Evolutionary conservation across 2,113 vertebrate genomes (phyloP).

Genomic region (Phalacrocorax brasilianus): DNA sequence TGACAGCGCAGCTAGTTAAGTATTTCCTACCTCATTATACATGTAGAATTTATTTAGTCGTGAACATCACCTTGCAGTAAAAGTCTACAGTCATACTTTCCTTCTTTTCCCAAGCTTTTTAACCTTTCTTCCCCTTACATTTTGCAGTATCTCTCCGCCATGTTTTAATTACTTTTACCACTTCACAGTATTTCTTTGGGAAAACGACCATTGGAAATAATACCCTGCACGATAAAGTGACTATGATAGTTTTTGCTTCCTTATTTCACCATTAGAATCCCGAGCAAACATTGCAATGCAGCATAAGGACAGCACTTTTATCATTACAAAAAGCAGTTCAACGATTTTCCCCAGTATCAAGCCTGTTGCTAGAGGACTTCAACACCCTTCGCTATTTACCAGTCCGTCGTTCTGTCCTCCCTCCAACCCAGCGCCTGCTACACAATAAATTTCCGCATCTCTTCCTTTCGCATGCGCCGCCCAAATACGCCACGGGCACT

Average conservation of each 20-base stretch:
- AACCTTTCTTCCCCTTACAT: not conserved
- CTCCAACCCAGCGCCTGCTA: rapidly evolving
- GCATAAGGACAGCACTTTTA: not conserved
- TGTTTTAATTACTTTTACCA: not conserved
- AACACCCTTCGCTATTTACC: not conserved
- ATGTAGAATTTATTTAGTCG: not conserved
- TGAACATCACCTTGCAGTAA: not conserved
- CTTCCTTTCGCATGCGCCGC: rapidly evolving
- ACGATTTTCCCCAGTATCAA: not conserved
- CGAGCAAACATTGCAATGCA: not conserved
- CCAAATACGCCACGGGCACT: not conserved
- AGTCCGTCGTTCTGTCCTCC: not conserved
- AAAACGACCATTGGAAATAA: not conserved
- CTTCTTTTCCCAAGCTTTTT: not conserved
- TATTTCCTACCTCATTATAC: not conserved
- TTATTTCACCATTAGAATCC: not conserved
- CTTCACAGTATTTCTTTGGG: not conserved
- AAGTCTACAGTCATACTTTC: too few relatives aligned
- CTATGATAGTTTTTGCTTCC: not conserved
- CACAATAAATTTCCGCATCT: rapidly evolving
- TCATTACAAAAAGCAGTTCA: not conserved
- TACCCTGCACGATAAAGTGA: not conserved
- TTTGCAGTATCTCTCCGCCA: not conserved
- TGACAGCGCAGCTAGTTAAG: not conserved
- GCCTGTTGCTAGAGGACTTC: not conserved